Evolutionary conservation across 2,797 vertebrate genomes (phyloP).

Genomic region (Megalops cyprinoides): DNA sequence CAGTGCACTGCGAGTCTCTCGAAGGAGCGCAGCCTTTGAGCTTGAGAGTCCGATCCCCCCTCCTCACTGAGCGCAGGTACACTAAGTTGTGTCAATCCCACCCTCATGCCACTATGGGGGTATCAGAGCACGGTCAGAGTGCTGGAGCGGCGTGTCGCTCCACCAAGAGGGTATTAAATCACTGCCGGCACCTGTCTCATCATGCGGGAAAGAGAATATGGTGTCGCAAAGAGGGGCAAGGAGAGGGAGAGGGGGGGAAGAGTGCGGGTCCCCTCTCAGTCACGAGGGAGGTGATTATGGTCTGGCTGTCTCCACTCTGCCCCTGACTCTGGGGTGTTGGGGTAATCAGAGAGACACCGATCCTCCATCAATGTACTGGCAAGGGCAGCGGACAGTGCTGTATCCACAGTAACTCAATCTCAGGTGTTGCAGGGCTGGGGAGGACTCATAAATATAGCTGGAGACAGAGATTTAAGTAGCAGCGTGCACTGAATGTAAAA

Average conservation of each 20-base stretch:
- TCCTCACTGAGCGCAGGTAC: not conserved
- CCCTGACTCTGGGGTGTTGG: not conserved
- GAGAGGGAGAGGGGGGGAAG: not conserved
- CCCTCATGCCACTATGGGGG: not conserved
- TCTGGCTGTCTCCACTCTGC: not conserved
- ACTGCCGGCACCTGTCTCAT: not conserved
- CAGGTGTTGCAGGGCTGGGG: too few relatives aligned
- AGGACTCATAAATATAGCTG: not conserved
- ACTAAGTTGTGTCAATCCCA: not conserved
- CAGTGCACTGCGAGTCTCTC: not conserved
- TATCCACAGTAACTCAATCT: not conserved
- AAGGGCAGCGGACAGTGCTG: not conserved
- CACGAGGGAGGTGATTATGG: not conserved
- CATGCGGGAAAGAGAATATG: slow-evolving; percentile 10
- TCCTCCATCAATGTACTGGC: not conserved
- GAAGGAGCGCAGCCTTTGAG: not conserved
- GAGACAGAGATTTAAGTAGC: not conserved
- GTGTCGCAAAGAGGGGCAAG: not conserved
- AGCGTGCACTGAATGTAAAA: not conserved
- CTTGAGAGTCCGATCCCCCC: not conserved
- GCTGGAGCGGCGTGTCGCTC: not conserved
- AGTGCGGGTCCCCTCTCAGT: not conserved
- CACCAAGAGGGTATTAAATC: not conserved
- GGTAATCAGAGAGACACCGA: not conserved
- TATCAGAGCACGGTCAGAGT: slow-evolving; percentile 3